Base-by-base conservation (phyloP, 2,888 invertebrate genomes). In the Dasypogon diadema region DNA sequence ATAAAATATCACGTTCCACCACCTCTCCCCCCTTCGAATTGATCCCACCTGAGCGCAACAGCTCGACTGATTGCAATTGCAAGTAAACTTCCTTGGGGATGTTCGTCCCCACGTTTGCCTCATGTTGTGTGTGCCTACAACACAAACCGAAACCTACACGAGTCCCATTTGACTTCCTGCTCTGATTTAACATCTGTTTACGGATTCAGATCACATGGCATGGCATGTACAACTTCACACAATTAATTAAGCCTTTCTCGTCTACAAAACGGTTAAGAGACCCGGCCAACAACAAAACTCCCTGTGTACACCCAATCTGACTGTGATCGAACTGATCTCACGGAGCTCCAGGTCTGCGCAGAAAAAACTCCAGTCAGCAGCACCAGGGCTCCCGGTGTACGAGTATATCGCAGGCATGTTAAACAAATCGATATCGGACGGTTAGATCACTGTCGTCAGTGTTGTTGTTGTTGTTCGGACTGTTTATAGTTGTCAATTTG, bases 181-280 rank as follows among this genome's bases (percentile, higher is more conserved):
- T 79, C 79, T 78, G 75, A 76, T 74, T 78, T 77, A 79, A 80
- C 79, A 80, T 80, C 80, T 80, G 79, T 80, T 80, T 79, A 73
- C 79, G 78, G 78, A 80, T 79, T 79, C 80, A 78, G 78, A 79
- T 78, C 79, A 79, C 79, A 79, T 79, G 77, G 78, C 77, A 76
- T 75, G 77, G 73, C 79, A 79, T 80, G 80, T 80, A 79, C 79
- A 79, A 80, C 79, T 80, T 80, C 80, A 79, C 80, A 80, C 80
- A 80, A 80, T 80, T 80, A 80, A 80, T 80, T 80, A 80, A 80
- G 80, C 80, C 79, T 80, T 79, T 79, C 79, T 79, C 79, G 79
- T 77, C 78, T 72, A 70, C 70, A 70, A 70, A 70, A 70, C 70
- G 70, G 54, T 70, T 34, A 54, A 30, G 54, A 54, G 54, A 30